Evolutionary conservation across 1,140 invertebrate species (phyloP).

Genomic region (Lithobius niger): DNA sequence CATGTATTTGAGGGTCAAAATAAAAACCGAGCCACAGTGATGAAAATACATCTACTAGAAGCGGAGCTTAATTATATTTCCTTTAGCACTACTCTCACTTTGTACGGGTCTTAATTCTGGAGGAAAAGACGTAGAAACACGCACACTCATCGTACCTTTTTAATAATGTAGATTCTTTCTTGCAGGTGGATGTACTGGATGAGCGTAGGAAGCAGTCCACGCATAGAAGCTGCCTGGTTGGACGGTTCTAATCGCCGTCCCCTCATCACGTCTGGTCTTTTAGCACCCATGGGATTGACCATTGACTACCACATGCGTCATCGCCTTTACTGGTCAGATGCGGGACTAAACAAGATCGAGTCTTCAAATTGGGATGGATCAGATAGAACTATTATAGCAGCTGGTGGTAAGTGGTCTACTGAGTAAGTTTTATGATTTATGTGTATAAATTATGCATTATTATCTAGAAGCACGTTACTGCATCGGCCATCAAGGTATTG

Average conservation of each 20-base stretch:
- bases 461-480: no score
- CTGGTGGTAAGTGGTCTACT: conserved; percentile 40
- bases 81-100: no score
- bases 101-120: no score
- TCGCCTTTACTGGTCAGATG: conserved; percentile 88
- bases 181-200: conserved; percentile 80
- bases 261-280: conserved; percentile 60
- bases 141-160: no score
- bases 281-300: conserved; percentile 70
- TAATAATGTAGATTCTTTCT: conserved; percentile 7
- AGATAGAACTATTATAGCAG: conserved; percentile 54
- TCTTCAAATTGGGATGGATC: conserved; percentile 69
- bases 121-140: no score
- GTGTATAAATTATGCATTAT: no score
- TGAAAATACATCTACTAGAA: no score
- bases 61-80: no score
- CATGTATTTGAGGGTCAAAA: no score
- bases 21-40: no score
- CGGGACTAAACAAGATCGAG: conserved; percentile 85
- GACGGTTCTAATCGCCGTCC: conserved; percentile 73
- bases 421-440: no score
- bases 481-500: no score
- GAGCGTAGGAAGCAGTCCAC: conserved; percentile 64
- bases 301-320: conserved; percentile 84
- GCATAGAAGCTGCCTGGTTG: conserved; percentile 89